Conservation (phyloP, 2,797 vertebrate genomes). For the Neoniphon sammara region DNA sequence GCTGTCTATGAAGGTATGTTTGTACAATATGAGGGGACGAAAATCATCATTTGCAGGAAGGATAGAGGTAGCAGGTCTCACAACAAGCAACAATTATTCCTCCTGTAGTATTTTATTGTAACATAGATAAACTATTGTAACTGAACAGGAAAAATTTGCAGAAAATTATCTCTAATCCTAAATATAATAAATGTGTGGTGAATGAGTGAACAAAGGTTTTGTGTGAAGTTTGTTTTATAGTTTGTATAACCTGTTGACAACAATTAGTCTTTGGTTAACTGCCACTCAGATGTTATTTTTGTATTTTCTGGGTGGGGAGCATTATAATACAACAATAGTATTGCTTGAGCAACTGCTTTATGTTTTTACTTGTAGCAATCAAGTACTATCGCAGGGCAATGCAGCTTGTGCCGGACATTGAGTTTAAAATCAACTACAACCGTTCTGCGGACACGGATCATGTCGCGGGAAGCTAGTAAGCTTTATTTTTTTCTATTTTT, state of each 20-base stretch:
- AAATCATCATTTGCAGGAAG: background rate
- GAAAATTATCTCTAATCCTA: too few relatives aligned
- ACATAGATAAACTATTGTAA: background rate
- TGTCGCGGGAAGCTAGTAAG: constrained; percentile 90
- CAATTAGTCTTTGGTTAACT: too few relatives aligned
- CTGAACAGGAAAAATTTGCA: too few relatives aligned
- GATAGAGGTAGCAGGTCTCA: background rate
- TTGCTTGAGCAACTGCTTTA: constrained; percentile 8
- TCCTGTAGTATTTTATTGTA: background rate
- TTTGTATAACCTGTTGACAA: too few relatives aligned
- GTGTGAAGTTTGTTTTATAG: too few relatives aligned
- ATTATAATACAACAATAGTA: background rate
- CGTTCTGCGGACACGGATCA: constrained; percentile 90
- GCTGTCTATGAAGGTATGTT: constrained; percentile 95
- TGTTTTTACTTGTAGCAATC: constrained; percentile 89
- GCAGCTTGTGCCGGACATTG: constrained; percentile 98
- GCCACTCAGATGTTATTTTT: too few relatives aligned
- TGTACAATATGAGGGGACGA: background rate
- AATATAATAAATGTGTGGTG: too few relatives aligned
- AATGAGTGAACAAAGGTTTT: too few relatives aligned
- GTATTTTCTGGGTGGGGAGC: background rate
- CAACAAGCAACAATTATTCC: background rate
- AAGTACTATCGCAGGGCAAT: constrained; percentile 99
- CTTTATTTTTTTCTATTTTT: constrained; percentile 13
- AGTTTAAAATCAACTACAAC: constrained; percentile 96